A percentile compares a stretch with the other conserved stretches of the same genome.
These are phyloP conservation scores for Mallotus villosus DNA, from an alignment of 2,797 vertebrate species.

Conservation along the genomic window DNA sequence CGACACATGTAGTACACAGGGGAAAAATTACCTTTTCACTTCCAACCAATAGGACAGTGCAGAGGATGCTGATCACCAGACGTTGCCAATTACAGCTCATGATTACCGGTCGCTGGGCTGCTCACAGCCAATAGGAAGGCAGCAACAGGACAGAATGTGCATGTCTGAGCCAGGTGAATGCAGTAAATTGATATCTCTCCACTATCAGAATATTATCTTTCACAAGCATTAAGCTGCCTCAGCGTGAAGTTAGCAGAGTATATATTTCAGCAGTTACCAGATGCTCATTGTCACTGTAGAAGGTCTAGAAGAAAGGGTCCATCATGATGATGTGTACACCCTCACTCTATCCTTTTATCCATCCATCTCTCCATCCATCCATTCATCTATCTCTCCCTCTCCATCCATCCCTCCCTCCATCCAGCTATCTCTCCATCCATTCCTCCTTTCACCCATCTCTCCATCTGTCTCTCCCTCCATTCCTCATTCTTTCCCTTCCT, in stretches of 20 bases:
- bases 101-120: not conserved
- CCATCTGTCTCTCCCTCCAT: no score
- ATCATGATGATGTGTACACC: no score
- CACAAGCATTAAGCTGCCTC: no score
- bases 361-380: not conserved
- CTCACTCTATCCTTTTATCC: not conserved
- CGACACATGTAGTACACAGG: no score
- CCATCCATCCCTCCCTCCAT: not conserved
- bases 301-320: no score
- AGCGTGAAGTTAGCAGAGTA: no score
- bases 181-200: slow-evolving; percentile 32
- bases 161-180: slow-evolving; percentile 39
- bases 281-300: no score
- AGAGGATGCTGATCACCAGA: slow-evolving; percentile 39
- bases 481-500: not conserved
- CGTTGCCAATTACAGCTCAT: slow-evolving; percentile 42
- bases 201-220: no score
- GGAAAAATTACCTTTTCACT: slow-evolving; percentile 13
- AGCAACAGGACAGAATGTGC: slow-evolving; percentile 33
- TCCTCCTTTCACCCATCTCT: not conserved
- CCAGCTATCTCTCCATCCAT: not conserved
- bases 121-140: slow-evolving; percentile 36
- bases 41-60: slow-evolving; percentile 58
- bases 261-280: no score
- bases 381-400: not conserved